Evolutionary conservation across 2,113 vertebrate genomes (phyloP), one percentile per base, ranked within the genome.

Genomic region (Oryzias melastigma): DNA sequence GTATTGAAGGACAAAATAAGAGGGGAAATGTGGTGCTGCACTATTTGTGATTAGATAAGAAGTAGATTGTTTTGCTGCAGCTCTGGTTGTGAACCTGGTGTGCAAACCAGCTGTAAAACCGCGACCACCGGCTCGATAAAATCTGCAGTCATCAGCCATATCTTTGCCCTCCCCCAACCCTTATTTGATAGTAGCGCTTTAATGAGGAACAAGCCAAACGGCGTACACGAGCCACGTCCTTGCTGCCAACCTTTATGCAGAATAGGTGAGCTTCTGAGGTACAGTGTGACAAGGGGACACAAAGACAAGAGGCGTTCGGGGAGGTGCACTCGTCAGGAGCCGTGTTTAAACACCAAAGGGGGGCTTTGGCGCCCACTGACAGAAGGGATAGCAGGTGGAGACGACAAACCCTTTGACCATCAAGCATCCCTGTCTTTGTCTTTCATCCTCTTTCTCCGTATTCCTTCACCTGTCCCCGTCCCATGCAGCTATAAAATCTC

Each of bases 211-310:
- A 75, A 69, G 68, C 71, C 71, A 64, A 56, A 77, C 52, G 65
- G 69, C 80, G 70, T 73, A 50, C 57, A 78, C 62, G 35, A 50
- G 2, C 18, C 29, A 52, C 58, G 87, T 89, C 89, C 91, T 92
- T 91, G 90, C 73, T 72, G 63, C 88, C 82, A 90, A 91, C 90
- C 89, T 91, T 89, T 88, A 83, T 83, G 84, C 86, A 85, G 89
- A 90, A 80, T 82, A 88, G 85, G 88, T 58, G 83, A 86, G 86
- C 87, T 75, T 64, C 48, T 82, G 77, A 68, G 67, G 77, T 48
- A 3, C 10, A 58, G 29, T 49, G 53, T 17, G 55, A 67, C 79
- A 72, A 49, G 57, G 56, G 55, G 65, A 58, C 25, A 5, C 35
- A 29, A 53, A 78, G 70, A 75, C 54, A 72, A 40, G 1, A 67